Evolutionary conservation across 1,140 invertebrate genomes (phyloP), one percentile per base, ranked within the genome.

Genomic region (Sweltsa coloradensis): DNA sequence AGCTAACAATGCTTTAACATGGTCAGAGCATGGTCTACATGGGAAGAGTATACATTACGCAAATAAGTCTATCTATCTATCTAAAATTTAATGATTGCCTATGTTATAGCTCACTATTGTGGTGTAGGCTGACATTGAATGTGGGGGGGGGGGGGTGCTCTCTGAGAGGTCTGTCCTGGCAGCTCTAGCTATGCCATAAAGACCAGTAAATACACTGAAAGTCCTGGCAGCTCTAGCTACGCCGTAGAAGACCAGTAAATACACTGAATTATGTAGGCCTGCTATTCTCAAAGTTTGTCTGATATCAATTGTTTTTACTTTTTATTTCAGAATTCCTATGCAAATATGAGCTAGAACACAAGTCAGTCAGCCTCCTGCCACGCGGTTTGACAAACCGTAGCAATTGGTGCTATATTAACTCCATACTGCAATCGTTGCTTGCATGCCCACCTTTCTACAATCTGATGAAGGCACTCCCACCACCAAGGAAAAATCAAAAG

Each of bases 331-430:
- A 87, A 62, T 81, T 81, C 64, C 65, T 88, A 45, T 61, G 72
- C 0, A 76, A 71, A 53, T 83, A 86, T 59, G 73, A 76, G 55
- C 71, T 87, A 54, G 82, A 88, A 56, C 78, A 85, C 60, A 71
- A 76, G 43, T 71, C 78, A 1, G 73, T 86, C 13, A 77, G 79
- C 45, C 63, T 94, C 14, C 72, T 84, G 57, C 91, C 90, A 1
- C 76, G 90, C 44, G 91, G 91, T 7, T 72, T 97, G 13, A 85
- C 81, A 27, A 96, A 96, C 66, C 78, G 82, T 42, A 89, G 85
- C 40, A 96, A 95, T 71, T 95, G 90, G 68, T 97, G 92, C 67
- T 97, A 95, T 59, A 89, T 94, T 22, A 96, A 97, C 68, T 89
- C 91, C 23, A 88, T 86, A 47, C 66, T 91, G 26, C 88, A 92